phyloP scores from a whole-genome alignment of 1,140 invertebrate genomes.

The Ooceraea biroi region DNA sequence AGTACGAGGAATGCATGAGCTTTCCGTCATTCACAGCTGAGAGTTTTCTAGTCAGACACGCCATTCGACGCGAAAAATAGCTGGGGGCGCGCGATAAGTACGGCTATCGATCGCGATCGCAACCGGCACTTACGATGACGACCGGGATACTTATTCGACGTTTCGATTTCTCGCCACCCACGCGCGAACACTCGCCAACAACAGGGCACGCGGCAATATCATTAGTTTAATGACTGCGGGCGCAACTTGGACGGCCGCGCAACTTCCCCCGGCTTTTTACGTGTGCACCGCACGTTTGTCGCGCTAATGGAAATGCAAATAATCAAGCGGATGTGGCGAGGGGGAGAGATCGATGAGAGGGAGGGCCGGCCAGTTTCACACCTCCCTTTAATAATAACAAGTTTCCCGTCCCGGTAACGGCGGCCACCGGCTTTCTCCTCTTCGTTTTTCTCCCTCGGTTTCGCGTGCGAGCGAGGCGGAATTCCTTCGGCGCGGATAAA shows the following conservation, averaged over 20 bases:
- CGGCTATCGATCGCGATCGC: constrained; percentile 20
- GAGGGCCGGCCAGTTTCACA: constrained; percentile 70
- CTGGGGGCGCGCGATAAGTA: background rate
- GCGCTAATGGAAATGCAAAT: constrained; percentile 79
- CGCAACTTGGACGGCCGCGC: constrained; percentile 19
- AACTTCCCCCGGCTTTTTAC: constrained; percentile 61
- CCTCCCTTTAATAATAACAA: constrained; percentile 74
- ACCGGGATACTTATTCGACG: constrained; percentile 28
- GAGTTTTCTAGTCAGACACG: constrained; percentile 10
- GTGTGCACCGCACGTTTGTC: constrained; percentile 73
- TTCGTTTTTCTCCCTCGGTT: constrained; percentile 44
- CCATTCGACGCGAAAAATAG: constrained; percentile 22
- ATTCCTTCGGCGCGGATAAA: constrained; percentile 64
- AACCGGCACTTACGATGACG: constrained; percentile 5
- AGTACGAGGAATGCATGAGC: background rate
- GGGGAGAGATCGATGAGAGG: background rate
- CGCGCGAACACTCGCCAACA: constrained; percentile 14
- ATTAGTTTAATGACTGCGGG: constrained; percentile 50
- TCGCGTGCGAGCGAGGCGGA: constrained; percentile 33
- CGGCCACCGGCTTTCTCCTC: background rate
- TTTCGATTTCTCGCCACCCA: constrained; percentile 55
- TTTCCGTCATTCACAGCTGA: background rate
- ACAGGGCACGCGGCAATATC: constrained; percentile 55
- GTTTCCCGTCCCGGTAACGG: constrained; percentile 20
- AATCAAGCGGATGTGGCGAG: constrained; percentile 61